Evolutionary conservation across 2,113 vertebrate species (phyloP), one percentile per base, ranked within the genome.

Genomic region (Neodon shergylaensis): DNA sequence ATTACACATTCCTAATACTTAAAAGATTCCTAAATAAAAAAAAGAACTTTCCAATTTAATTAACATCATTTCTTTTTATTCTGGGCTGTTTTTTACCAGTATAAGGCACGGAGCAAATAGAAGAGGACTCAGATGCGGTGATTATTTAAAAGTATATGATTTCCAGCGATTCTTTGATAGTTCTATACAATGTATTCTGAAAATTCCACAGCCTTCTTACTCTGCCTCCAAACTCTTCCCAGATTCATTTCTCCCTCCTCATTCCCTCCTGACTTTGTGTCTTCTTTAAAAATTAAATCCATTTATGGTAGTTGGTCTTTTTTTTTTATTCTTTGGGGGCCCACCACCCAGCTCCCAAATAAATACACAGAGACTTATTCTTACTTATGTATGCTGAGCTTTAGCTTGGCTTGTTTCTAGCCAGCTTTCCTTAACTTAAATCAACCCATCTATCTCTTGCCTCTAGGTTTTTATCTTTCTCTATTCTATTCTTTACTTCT

Each of bases 11-110:
- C 14, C 61, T 92, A 93, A 68, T 79, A 73, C 82, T 68, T 73
- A 72, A 72, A 94, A 87, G 28, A 61, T 16, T 92, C 96, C 84
- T 92, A 96, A 86, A 68, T 91, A 10, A 12, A 76, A 91, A 49
- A 88, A 84, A 92, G 82, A 96, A 66, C 74, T 74, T 92, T 91
- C 79, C 42, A 70, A 77, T 87, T 94, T 94, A 85, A 94, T 94
- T 90, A 95, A 31, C 63, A 17, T 68, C 63, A 6, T 73, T 68
- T 96, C 84, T 95, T 65, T 66, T 82, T 89, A 84, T 92, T 79
- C 72, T 44, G 33, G 76, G 39, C 42, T 92, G 1, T 88, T 94
- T 94, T 85, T 92, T 72, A 49, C 76, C 72, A 87, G 19, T 13
- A 21, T 13, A 17, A 81, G 63, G 8, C n/a, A 73, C 16, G 52